phyloP scores from a whole-genome alignment of 2,797 vertebrate species.

The Xenopus petersii region DNA sequence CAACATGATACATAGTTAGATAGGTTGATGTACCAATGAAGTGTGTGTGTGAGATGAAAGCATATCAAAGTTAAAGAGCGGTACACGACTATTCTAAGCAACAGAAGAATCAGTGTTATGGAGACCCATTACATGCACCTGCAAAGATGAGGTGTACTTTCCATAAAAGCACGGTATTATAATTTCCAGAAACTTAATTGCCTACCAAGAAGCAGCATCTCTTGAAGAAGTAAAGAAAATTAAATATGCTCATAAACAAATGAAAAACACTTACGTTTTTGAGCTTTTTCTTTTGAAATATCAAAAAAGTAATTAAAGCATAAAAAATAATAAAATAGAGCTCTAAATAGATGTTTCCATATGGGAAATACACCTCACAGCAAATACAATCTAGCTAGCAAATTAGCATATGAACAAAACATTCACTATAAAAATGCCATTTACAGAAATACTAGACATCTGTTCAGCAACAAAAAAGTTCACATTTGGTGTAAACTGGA shows the following conservation, averaged over 20 bases:
- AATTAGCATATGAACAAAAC: conserved; percentile 19
- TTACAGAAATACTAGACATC: conserved; percentile 23
- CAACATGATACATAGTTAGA: neutral
- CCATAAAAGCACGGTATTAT: conserved; percentile 25
- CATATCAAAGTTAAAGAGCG: conserved; percentile 16
- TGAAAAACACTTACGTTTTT: conserved; percentile 5
- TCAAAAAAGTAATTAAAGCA: conserved; percentile 19
- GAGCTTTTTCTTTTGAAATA: conserved; percentile 13
- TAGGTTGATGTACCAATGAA: neutral
- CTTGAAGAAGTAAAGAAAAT: conserved; percentile 25
- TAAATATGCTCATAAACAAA: conserved; percentile 26
- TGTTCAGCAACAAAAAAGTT: conserved; percentile 16
- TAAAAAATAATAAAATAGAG: conserved; percentile 3
- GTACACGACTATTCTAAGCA: neutral
- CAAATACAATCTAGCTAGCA: conserved; percentile 10
- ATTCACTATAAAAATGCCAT: conserved; percentile 21
- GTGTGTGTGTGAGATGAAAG: conserved; percentile 9
- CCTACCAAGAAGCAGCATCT: conserved; percentile 25
- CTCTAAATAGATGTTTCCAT: conserved; percentile 11
- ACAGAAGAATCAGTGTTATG: conserved; percentile 10
- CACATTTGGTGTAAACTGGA: conserved; percentile 2
- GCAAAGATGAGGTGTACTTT: conserved; percentile 9
- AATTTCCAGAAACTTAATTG: conserved; percentile 30
- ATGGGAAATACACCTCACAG: conserved; percentile 8
- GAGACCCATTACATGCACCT: conserved; percentile 12